Evolutionary conservation across 2,113 vertebrate genomes (phyloP).

Genomic region (Carlito syrichta): DNA sequence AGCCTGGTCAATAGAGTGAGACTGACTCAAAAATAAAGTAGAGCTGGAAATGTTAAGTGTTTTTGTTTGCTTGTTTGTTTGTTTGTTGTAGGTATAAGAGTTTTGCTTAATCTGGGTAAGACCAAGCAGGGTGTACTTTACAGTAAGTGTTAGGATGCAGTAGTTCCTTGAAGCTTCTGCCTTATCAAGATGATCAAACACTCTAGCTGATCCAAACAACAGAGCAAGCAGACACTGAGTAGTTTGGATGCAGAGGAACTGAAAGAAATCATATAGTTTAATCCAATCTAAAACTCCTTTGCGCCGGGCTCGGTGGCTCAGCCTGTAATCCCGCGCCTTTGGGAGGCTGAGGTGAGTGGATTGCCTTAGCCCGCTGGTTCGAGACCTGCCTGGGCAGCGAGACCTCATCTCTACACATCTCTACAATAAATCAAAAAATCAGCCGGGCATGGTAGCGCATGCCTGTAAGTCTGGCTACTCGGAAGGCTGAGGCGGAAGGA

Average conservation of each 20-base stretch:
- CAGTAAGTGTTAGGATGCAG: background rate
- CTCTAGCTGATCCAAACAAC: background rate
- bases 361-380: too few species aligned
- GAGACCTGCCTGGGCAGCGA: too few species aligned
- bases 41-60: background rate
- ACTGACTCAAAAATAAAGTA: too few species aligned
- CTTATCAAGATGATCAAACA: background rate
- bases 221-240: background rate
- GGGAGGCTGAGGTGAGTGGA: too few species aligned
- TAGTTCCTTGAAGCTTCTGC: background rate
- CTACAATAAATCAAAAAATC: too few species aligned
- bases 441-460: too few species aligned
- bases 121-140: background rate
- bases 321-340: too few species aligned
- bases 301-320: too few species aligned
- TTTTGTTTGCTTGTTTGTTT: background rate
- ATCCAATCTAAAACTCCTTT: background rate
- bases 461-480: too few species aligned
- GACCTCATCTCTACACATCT: too few species aligned
- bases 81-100: background rate
- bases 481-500: too few species aligned
- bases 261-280: background rate
- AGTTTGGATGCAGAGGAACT: background rate
- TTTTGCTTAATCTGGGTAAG: slow-evolving; percentile 57
- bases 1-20: too few species aligned